Evolutionary conservation across 1,140 invertebrate genomes (phyloP).

Genomic region (Phenacoccus solenopsis): DNA sequence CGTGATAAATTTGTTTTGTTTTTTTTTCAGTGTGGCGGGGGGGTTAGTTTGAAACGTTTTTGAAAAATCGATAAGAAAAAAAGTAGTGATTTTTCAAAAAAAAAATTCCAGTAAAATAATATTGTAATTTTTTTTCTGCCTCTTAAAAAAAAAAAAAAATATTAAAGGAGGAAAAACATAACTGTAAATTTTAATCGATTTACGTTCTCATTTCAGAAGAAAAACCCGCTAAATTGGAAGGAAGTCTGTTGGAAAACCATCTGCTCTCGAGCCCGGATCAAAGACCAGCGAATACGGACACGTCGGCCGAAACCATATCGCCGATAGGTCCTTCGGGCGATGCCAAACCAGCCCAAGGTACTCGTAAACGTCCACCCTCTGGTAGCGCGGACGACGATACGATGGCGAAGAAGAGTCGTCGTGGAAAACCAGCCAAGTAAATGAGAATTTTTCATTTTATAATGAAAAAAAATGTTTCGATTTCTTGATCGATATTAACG

Average conservation of each 20-base stretch:
- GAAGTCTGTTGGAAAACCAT: neutral
- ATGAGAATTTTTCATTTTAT: neutral
- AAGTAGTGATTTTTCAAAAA: too few species aligned
- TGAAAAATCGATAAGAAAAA: too few species aligned
- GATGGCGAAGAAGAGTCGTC: neutral
- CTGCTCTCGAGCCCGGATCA: neutral
- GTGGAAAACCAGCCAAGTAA: neutral
- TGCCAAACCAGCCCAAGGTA: neutral
- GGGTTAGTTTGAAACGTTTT: too few species aligned
- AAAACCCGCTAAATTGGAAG: neutral
- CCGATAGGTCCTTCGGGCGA: neutral
- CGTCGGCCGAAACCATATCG: neutral
- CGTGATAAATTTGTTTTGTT: too few species aligned
- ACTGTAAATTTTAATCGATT: neutral
- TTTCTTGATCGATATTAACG: neutral
- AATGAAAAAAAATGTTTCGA: neutral
- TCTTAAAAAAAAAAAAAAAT: too few species aligned
- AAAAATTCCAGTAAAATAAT: too few species aligned
- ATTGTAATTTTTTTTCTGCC: too few species aligned
- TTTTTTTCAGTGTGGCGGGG: too few species aligned
- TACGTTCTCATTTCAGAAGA: neutral
- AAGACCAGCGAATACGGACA: neutral
- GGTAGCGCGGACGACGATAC: neutral
- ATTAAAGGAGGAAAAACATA: too few species aligned
- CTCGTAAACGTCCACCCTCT: neutral